These are phyloP conservation scores for Aix galericulata DNA, from an alignment of 2,113 vertebrate species.

Conservation along the genomic window DNA sequence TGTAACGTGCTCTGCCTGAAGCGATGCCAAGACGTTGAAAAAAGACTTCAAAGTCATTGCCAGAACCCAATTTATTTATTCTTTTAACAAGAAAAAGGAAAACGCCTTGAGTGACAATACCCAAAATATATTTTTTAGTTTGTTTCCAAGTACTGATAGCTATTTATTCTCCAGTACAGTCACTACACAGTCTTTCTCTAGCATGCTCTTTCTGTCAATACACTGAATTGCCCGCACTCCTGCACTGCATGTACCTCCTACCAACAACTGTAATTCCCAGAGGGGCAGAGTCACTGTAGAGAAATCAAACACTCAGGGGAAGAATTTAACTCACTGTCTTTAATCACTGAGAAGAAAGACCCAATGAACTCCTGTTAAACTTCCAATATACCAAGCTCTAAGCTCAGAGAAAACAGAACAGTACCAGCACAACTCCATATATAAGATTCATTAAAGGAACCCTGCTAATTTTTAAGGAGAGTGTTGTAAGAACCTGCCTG, in stretches of 20 bases:
- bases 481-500: neutral
- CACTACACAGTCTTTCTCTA: neutral
- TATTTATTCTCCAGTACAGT: neutral
- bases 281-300: neutral
- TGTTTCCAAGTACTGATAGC: neutral
- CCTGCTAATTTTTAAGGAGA: neutral
- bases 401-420: neutral
- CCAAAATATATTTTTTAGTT: neutral
- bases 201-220: neutral
- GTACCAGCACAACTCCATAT: neutral
- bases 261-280: rapidly evolving
- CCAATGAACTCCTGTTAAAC: neutral
- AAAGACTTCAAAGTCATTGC: slow-evolving; percentile 97
- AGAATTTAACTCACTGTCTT: neutral
- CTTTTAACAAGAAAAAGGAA: slow-evolving; percentile 72
- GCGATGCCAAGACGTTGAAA: slow-evolving; percentile 94
- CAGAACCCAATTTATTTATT: slow-evolving; percentile 95
- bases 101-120: neutral
- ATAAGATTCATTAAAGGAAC: neutral
- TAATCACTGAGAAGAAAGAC: neutral
- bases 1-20: slow-evolving; percentile 92
- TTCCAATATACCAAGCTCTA: neutral
- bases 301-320: neutral
- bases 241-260: neutral
- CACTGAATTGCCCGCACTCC: neutral